These are phyloP conservation scores for Megaceryle torquata DNA, from an alignment of 2,113 vertebrate genomes.

Conservation along the genomic window DNA sequence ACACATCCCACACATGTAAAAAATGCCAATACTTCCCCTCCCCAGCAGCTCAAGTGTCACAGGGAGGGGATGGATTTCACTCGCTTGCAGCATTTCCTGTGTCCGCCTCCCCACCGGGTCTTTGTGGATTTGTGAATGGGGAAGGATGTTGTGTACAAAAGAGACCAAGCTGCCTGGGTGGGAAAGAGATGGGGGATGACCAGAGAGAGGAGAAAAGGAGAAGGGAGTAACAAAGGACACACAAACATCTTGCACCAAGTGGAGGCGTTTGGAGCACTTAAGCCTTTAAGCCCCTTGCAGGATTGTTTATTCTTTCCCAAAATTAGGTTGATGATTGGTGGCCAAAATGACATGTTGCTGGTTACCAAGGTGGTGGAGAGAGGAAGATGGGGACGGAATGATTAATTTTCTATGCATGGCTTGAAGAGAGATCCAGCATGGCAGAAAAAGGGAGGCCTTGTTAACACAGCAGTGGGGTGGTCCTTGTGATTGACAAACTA, in stretches of 20 bases:
- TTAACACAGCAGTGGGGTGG: not conserved
- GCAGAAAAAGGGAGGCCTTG: not conserved
- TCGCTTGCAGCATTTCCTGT: constrained; percentile 11
- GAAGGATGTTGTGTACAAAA: constrained; percentile 42
- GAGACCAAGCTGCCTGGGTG: not conserved
- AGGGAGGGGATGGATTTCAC: not conserved
- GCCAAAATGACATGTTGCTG: not conserved
- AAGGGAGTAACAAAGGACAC: not conserved
- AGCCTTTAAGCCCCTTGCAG: not conserved
- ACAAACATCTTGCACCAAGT: not conserved
- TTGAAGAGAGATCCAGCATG: not conserved
- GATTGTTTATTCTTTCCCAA: not conserved
- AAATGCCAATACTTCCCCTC: not conserved
- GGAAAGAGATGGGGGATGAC: not conserved
- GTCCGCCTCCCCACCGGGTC: not conserved
- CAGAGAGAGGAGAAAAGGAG: not conserved
- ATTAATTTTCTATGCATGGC: not conserved
- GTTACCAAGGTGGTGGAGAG: not conserved
- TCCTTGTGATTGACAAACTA: not conserved
- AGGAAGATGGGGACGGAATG: not conserved
- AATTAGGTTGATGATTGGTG: not conserved
- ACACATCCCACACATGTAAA: not conserved
- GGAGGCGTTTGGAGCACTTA: not conserved
- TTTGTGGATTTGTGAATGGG: constrained; percentile 43
- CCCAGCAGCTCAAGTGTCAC: not conserved